Conservation (phyloP, 2,797 vertebrate genomes). For the Mormyrops attenuatus region DNA sequence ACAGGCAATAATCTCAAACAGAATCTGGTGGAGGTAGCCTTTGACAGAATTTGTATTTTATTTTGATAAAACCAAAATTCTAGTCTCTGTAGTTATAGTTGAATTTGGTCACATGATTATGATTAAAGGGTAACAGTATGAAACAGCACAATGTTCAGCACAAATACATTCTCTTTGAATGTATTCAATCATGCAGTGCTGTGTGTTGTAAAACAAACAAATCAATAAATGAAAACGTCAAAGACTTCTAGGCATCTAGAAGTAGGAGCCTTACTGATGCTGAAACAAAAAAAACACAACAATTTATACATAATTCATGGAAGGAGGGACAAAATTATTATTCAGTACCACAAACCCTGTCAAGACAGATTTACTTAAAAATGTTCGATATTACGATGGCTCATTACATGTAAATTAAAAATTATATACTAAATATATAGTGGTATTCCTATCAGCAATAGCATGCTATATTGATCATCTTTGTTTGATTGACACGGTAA, state of each 20-base stretch:
- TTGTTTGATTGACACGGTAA: background rate
- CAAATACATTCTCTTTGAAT: background rate
- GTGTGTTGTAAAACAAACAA: background rate
- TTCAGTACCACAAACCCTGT: background rate
- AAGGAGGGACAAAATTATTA: background rate
- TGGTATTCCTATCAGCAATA: background rate
- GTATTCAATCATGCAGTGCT: background rate
- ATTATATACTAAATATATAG: background rate
- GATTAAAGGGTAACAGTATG: background rate
- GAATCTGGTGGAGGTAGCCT: background rate
- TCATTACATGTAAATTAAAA: background rate
- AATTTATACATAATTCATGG: background rate
- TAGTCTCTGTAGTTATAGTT: background rate
- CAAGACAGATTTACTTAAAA: background rate
- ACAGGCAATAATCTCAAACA: background rate
- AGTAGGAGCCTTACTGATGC: background rate
- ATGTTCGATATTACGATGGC: background rate
- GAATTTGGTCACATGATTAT: background rate
- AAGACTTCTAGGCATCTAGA: background rate
- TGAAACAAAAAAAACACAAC: background rate
- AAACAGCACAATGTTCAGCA: background rate
- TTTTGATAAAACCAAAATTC: background rate
- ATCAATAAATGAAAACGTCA: background rate
- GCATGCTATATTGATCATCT: background rate
- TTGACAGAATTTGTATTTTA: background rate